Evolutionary conservation across 1,140 invertebrate genomes (phyloP), one percentile per base, ranked within the genome.

Genomic region (Dysdera silvatica): DNA sequence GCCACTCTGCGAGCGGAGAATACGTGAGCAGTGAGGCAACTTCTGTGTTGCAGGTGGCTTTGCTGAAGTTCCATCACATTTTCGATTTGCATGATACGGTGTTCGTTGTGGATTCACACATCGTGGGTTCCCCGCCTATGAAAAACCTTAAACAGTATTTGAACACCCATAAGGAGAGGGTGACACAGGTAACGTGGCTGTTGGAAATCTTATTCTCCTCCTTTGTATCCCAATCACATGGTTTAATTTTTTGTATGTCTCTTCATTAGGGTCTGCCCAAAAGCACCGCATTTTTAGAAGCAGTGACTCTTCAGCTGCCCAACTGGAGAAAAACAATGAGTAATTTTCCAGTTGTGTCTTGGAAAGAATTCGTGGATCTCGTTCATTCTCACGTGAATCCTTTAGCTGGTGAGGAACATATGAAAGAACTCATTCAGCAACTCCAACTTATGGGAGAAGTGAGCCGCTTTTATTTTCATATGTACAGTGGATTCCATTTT

Each of bases 391-490:
- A 84, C 63, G 81, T 88, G 2, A 88, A 88, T 74, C 82, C 85
- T 18, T 74, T 88, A 18, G 84, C 84, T 16, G 81, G 80, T 20
- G 83, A 86, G 67, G 81, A 84, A 10, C 84, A 88, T 72, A 78
- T 87, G 66, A 78, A 80, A 33, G 80, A 84, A 69, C 72, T 87
- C 10, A 78, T 86, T n/a, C 79, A 83, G 68, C 84, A 87, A 71
- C 74, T 88, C 23, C 83, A 85, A 68, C 71, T 82, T 16, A 83
- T 85, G 74, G 85, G 86, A 65, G 85, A 87, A 76, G 83, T 85
- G 43, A 6, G 53, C 16, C 18, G 45, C 8, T n/a, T n/a, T n/a
- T n/a, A n/a, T n/a, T n/a, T n/a, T n/a, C n/a, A n/a, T n/a, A n/a
- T n/a, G n/a, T n/a, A n/a, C n/a, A n/a, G n/a, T n/a, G n/a, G n/a